Conservation (phyloP, 2,888 invertebrate genomes). For the Theodoxus fluviatilis region DNA sequence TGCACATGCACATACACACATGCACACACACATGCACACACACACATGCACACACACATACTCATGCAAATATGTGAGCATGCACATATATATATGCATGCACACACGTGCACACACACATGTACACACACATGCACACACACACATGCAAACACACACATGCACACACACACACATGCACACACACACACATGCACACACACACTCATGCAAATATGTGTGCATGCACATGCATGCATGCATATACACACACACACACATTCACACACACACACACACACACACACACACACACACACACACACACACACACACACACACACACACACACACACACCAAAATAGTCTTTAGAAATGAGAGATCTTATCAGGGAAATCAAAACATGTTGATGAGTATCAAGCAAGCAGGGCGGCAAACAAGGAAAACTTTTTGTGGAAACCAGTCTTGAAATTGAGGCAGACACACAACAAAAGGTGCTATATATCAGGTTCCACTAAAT, state of each 20-base stretch:
- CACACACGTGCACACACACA: background rate
- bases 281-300: conserved; percentile 14
- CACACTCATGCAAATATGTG: background rate
- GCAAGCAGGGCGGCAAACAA: too few relatives aligned
- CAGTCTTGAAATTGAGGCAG: too few relatives aligned
- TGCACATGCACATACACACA: conserved; percentile 2
- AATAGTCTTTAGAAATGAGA: background rate
- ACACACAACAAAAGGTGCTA: too few relatives aligned
- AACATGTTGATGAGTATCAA: too few relatives aligned
- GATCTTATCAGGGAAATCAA: too few relatives aligned
- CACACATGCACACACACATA: background rate
- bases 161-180: background rate
- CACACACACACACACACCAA: conserved; percentile 16
- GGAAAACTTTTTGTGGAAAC: too few relatives aligned
- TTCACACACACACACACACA: background rate
- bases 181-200: background rate
- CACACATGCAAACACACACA: background rate
- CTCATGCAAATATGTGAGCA: background rate
- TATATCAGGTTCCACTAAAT: background rate
- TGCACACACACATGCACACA: background rate
- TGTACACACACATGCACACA: background rate
- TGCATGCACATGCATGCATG: background rate
- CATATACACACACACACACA: background rate
- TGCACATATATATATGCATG: background rate
- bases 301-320: conserved; percentile 19